Conservation (phyloP, 2,113 vertebrate genomes). For the Centrocercus urophasianus region DNA sequence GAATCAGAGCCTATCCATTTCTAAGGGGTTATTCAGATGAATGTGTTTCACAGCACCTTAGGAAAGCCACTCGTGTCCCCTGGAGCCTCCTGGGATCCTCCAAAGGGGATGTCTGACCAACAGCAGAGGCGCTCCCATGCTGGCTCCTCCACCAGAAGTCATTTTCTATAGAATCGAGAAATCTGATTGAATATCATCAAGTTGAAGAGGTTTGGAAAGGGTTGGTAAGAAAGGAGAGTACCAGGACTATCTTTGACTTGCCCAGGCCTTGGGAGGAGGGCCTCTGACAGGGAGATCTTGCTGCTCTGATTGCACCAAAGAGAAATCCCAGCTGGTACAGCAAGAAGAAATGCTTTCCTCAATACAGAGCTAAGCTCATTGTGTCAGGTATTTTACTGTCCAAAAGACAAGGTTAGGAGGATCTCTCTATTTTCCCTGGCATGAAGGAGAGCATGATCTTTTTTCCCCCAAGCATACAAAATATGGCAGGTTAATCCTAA, state of each 20-base stretch:
- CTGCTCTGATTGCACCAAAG: background rate
- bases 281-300: background rate
- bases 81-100: background rate
- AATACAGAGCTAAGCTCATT: background rate
- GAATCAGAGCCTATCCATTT: background rate
- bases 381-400: background rate
- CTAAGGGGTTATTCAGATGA: background rate
- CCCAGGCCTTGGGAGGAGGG: background rate
- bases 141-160: background rate
- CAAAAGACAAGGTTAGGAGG: background rate
- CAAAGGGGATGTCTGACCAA: background rate
- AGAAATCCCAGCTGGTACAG: background rate
- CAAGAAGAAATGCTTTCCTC: background rate
- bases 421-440: background rate
- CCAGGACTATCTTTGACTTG: background rate
- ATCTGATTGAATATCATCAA: accelerated
- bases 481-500: conserved; percentile 34
- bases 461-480: background rate
- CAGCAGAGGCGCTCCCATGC: background rate
- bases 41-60: background rate
- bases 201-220: background rate
- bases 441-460: background rate
- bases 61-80: background rate
- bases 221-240: background rate
- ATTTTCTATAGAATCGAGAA: background rate